Evolutionary conservation across 2,113 vertebrate genomes (phyloP).

Genomic region (Gymnorhina tibicen): DNA sequence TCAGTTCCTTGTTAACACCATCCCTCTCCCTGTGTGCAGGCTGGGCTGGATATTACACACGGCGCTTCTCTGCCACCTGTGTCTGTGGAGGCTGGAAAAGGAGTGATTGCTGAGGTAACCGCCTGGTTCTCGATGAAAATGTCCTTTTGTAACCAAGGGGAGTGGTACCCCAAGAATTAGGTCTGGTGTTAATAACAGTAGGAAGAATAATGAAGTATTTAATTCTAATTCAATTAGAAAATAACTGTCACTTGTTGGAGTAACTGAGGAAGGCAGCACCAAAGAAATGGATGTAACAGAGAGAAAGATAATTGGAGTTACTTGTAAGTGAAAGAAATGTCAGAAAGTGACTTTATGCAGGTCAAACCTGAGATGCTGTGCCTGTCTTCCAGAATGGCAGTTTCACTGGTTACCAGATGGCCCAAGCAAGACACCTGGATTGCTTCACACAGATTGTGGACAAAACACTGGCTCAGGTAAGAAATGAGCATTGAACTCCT

Average conservation of each 20-base stretch:
- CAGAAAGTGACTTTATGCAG: neutral
- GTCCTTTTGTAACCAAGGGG: neutral
- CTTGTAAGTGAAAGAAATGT: neutral
- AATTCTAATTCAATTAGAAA: neutral
- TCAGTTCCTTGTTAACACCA: neutral
- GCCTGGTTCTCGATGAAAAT: neutral
- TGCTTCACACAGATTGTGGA: neutral
- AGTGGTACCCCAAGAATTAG: neutral
- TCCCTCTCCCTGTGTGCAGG: neutral
- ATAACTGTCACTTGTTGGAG: neutral
- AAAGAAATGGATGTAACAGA: neutral
- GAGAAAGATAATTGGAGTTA: neutral
- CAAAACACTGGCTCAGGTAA: slow-evolving; percentile 14
- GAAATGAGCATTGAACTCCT: neutral
- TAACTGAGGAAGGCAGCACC: neutral
- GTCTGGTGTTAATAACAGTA: neutral
- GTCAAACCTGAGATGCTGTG: neutral
- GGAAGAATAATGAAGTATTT: neutral
- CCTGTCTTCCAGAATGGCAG: neutral
- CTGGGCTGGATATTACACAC: neutral
- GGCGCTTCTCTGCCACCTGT: neutral
- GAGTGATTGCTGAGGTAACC: neutral
- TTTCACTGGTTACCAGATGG: neutral
- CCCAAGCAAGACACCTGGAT: neutral
- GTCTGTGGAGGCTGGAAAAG: neutral